These are phyloP conservation scores for Perdita meconis DNA, from an alignment of 2,888 invertebrate species.

Conservation along the genomic window DNA sequence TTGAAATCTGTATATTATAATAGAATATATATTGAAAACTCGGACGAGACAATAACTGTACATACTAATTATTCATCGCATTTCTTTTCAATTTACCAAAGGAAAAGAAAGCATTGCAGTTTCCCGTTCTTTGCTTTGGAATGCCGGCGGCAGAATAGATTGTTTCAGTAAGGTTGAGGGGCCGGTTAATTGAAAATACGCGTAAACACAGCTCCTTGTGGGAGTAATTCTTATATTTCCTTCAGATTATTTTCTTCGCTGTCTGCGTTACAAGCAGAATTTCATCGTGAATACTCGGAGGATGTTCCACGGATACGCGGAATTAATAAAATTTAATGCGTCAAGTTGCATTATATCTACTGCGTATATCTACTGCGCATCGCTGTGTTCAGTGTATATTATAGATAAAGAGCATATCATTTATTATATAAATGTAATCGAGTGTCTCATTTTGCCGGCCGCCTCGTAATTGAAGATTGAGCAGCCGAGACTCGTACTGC, in stretches of 20 bases:
- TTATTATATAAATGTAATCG: constrained; percentile 1
- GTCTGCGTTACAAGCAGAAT: too few relatives aligned
- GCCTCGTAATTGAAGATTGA: not conserved
- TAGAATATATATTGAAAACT: too few relatives aligned
- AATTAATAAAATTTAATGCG: constrained; percentile 41
- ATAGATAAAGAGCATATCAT: not conserved
- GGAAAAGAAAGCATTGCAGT: too few relatives aligned
- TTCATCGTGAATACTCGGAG: too few relatives aligned
- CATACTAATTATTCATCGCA: too few relatives aligned
- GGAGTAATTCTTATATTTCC: constrained; percentile 14
- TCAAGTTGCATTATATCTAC: constrained; percentile 21
- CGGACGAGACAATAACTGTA: too few relatives aligned
- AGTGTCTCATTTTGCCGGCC: not conserved
- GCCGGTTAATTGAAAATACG: constrained; percentile 19
- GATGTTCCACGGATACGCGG: constrained; percentile 21
- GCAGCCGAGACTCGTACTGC: not conserved
- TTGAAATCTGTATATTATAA: too few relatives aligned
- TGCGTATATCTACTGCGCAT: not conserved
- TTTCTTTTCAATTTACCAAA: too few relatives aligned
- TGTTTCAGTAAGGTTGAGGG: constrained; percentile 9
- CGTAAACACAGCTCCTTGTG: constrained; percentile 14
- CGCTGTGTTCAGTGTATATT: too few relatives aligned
- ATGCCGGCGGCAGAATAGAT: constrained; percentile 14
- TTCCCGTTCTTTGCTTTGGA: too few relatives aligned
- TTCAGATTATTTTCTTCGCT: constrained; percentile 1